Evolutionary conservation across 2,797 vertebrate species (phyloP).

Genomic region (Pogonophryne albipinna): DNA sequence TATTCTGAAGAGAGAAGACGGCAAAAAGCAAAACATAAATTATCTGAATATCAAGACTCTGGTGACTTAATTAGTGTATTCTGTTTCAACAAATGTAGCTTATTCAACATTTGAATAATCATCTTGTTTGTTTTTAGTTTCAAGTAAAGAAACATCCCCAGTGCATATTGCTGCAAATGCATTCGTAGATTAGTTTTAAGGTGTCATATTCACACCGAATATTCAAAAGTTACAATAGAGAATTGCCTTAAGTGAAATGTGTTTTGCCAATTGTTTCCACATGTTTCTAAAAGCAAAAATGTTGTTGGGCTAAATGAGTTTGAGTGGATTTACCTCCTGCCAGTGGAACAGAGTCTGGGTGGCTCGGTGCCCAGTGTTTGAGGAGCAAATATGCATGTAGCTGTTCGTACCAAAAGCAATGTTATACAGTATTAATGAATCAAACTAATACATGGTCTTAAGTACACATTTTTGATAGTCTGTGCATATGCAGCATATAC

Average conservation of each 20-base stretch:
- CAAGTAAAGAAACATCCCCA: neutral
- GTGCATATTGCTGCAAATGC: neutral
- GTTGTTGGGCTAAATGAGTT: constrained; percentile 7
- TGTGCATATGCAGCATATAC: neutral
- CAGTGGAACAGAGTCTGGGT: neutral
- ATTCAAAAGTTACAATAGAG: neutral
- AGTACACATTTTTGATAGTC: neutral
- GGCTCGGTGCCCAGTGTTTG: constrained; percentile 23
- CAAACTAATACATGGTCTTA: neutral
- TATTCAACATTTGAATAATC: neutral
- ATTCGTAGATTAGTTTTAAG: neutral
- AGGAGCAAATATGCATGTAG: constrained; percentile 22
- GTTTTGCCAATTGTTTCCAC: neutral
- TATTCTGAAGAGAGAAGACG: neutral
- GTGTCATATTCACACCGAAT: neutral
- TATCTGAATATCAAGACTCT: neutral
- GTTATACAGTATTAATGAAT: constrained; percentile 24
- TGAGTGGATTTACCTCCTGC: constrained; percentile 17
- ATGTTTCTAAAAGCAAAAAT: constrained; percentile 13
- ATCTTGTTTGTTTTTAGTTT: neutral
- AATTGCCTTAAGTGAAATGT: neutral
- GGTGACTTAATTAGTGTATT: neutral
- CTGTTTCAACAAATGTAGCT: neutral
- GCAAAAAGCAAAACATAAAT: no score
- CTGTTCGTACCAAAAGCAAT: constrained; percentile 10